Percentiles rank a stretch among this genome's conserved stretches.
Conservation (phyloP, 1,140 invertebrate genomes). For the Drosophila bifasciata region DNA sequence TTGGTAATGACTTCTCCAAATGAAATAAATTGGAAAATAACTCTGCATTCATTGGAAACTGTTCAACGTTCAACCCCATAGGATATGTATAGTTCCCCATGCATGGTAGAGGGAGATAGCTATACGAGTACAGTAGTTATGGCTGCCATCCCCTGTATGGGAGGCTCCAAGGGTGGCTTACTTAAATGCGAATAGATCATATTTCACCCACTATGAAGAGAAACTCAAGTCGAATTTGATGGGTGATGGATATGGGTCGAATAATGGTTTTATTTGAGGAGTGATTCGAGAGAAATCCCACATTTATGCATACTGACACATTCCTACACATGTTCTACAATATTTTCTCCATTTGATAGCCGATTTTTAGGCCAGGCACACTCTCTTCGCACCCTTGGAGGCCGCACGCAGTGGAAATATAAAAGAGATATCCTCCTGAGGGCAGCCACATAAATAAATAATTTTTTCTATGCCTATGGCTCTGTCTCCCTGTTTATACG, state of each 20-base stretch:
- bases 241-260: not conserved
- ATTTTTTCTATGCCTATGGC: constrained; percentile 36
- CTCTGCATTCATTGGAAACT: too few species aligned
- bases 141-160: constrained; percentile 7
- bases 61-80: too few species aligned
- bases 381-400: not conserved
- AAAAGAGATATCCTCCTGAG: constrained; percentile 48
- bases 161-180: not conserved
- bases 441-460: constrained; percentile 72
- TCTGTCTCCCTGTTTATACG: constrained; percentile 26
- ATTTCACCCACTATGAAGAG: too few species aligned
- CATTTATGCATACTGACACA: constrained; percentile 1
- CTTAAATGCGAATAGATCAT: not conserved
- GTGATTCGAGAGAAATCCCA: not conserved
- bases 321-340: constrained; percentile 13
- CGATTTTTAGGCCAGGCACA: constrained; percentile 34
- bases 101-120: not conserved
- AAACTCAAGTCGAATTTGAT: too few species aligned
- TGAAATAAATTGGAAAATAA: too few species aligned
- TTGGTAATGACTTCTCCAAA: not conserved
- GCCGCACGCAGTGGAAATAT: constrained; percentile 61
- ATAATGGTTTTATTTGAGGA: too few species aligned
- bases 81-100: too few species aligned
- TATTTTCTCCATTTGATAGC: constrained; percentile 27
- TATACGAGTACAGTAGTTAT: not conserved